Evolutionary conservation across 2,113 vertebrate genomes (phyloP).

Genomic region (Machaerirhynchus nigripectus): DNA sequence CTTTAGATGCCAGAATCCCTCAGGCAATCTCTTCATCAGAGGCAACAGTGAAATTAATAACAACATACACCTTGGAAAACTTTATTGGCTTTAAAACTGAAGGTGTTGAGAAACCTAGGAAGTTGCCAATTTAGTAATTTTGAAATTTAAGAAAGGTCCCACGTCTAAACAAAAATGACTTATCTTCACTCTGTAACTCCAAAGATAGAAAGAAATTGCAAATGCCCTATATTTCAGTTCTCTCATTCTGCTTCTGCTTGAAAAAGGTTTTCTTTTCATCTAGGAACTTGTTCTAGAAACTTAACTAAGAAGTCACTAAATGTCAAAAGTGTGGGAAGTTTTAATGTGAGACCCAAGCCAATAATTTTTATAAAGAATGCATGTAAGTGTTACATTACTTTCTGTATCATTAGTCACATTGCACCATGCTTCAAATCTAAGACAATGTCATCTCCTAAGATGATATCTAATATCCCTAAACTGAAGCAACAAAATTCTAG

Average conservation of each 20-base stretch:
- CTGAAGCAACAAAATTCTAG: neutral
- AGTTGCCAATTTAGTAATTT: neutral
- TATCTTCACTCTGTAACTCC: neutral
- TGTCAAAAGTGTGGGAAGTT: neutral
- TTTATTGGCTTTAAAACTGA: accelerated
- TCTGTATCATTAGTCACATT: neutral
- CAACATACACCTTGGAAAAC: neutral
- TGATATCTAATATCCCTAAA: neutral
- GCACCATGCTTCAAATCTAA: neutral
- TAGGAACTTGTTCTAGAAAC: neutral
- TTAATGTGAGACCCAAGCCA: neutral
- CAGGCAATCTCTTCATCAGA: neutral
- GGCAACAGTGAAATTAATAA: neutral
- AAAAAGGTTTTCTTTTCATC: neutral
- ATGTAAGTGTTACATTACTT: neutral
- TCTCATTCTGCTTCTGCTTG: neutral
- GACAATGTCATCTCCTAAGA: neutral
- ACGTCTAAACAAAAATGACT: neutral
- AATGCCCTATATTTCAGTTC: neutral
- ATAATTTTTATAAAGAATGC: neutral
- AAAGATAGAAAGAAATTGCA: neutral
- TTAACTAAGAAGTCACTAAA: neutral
- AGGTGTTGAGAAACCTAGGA: neutral
- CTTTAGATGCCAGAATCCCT: neutral
- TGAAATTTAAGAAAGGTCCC: neutral